Evolutionary conservation across 2,888 invertebrate species (phyloP).

Genomic region (Drosophila macrospina): DNA sequence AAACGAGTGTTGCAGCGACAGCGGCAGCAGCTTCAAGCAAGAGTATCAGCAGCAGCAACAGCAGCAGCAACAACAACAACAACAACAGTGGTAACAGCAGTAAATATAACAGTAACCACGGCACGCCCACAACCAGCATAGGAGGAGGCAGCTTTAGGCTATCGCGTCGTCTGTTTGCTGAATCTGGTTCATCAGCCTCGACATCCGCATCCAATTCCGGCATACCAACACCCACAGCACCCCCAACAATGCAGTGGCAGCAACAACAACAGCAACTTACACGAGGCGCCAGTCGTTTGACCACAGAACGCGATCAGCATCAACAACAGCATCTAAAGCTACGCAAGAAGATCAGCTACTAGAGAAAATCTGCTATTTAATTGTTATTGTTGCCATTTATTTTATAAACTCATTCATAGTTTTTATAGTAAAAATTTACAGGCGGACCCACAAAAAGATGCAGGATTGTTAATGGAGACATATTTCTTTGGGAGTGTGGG

Average conservation of each 20-base stretch:
- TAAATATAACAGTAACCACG: slow-evolving; percentile 38
- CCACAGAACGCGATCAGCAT: slow-evolving; percentile 50
- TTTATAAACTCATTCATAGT: slow-evolving; percentile 29
- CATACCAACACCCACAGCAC: slow-evolving; percentile 80
- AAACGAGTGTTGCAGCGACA: slow-evolving; percentile 71
- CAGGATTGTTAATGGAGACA: slow-evolving; percentile 16
- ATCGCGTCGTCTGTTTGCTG: slow-evolving; percentile 65
- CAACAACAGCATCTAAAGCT: slow-evolving; percentile 80
- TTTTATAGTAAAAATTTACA: slow-evolving; percentile 49
- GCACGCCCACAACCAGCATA: slow-evolving; percentile 40
- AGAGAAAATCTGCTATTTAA: slow-evolving; percentile 4
- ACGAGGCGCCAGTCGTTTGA: slow-evolving; percentile 32
- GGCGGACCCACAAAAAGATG: slow-evolving; percentile 7
- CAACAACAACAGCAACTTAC: slow-evolving; percentile 47
- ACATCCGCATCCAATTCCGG: slow-evolving; percentile 80
- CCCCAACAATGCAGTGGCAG: slow-evolving; percentile 64
- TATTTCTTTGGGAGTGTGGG: slow-evolving; percentile 5
- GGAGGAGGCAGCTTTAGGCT: slow-evolving; percentile 64
- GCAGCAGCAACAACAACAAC: slow-evolving; percentile 27
- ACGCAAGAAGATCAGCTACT: slow-evolving; percentile 85
- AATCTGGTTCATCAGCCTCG: slow-evolving; percentile 70
- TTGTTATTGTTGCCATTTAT: slow-evolving; percentile 37
- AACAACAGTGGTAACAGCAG: slow-evolving; percentile 12
- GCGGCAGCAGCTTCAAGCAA: slow-evolving; percentile 46
- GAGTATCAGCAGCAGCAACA: slow-evolving; percentile 46